phyloP scores from a whole-genome alignment of 2,113 vertebrate species.

The Bubo blakistoni region DNA sequence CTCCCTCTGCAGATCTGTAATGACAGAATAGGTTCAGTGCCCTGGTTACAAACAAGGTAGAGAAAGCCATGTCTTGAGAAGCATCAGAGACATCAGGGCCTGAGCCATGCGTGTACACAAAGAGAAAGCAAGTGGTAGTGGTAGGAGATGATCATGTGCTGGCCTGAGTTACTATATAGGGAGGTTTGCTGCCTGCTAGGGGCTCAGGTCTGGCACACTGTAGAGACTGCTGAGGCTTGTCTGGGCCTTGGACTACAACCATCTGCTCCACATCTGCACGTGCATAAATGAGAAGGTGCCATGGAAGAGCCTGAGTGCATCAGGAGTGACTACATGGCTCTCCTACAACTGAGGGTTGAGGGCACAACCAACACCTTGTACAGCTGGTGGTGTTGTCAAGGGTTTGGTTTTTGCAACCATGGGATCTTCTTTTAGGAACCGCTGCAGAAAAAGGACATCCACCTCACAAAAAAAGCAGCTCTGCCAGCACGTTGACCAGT shows the following conservation, averaged over 20 bases:
- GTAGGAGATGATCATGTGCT: background rate
- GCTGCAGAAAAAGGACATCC: background rate
- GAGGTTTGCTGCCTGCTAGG: background rate
- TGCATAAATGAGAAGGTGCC: background rate
- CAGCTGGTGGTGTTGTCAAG: background rate
- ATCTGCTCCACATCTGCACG: background rate
- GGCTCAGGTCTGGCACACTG: background rate
- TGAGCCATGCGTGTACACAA: background rate
- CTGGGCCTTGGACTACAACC: background rate
- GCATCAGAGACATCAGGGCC: background rate
- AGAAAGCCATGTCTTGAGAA: background rate
- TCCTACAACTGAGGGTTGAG: background rate
- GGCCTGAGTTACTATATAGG: background rate
- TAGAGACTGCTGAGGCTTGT: background rate
- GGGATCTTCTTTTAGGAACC: background rate
- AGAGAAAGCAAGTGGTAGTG: background rate
- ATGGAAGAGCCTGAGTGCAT: background rate
- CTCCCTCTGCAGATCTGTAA: background rate
- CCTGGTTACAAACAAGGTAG: background rate
- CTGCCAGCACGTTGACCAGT: background rate
- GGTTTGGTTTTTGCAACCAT: background rate
- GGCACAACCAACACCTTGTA: rapidly evolving
- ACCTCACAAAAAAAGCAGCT: background rate
- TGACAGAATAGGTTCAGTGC: background rate
- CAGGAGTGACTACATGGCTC: background rate